phyloP scores from a whole-genome alignment of 1,140 invertebrate species.

The Bradynema listronoti region DNA sequence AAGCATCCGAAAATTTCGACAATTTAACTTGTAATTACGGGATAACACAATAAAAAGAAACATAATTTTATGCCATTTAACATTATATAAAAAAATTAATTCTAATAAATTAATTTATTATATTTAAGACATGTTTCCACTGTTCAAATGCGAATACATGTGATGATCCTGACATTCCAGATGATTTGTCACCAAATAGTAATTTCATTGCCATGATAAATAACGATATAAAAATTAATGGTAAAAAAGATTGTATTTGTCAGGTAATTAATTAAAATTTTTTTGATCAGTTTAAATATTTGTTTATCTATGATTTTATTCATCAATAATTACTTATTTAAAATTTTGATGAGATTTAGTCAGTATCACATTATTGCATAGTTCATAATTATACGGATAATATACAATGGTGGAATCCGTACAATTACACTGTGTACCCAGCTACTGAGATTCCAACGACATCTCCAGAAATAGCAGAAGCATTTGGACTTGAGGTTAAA shows the following conservation, averaged over 20 bases:
- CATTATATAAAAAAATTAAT: neutral
- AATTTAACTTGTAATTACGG: too few species aligned
- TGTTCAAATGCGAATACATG: slow-evolving; percentile 57
- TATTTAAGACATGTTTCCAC: slow-evolving; percentile 45
- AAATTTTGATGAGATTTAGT: too few species aligned
- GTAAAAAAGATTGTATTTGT: slow-evolving; percentile 39
- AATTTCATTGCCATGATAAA: slow-evolving; percentile 39
- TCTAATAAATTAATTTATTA: neutral
- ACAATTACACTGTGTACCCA: slow-evolving; percentile 53
- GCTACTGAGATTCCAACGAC: slow-evolving; percentile 44
- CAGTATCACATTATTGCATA: slow-evolving; percentile 54
- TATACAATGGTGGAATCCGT: slow-evolving; percentile 56
- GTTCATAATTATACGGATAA: slow-evolving; percentile 36
- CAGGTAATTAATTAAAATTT: too few species aligned
- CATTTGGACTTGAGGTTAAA: slow-evolving; percentile 49
- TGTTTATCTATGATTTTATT: too few species aligned
- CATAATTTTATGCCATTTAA: neutral
- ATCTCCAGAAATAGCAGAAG: slow-evolving; percentile 41
- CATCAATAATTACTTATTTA: too few species aligned
- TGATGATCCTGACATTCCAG: slow-evolving; percentile 52
- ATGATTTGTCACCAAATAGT: too few species aligned
- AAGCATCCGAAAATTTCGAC: too few species aligned
- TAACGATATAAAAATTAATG: too few species aligned
- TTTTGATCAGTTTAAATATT: too few species aligned
- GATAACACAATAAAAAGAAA: too few species aligned